Evolutionary conservation across 2,888 invertebrate species (phyloP).

Genomic region (Cephalotes varians): DNA sequence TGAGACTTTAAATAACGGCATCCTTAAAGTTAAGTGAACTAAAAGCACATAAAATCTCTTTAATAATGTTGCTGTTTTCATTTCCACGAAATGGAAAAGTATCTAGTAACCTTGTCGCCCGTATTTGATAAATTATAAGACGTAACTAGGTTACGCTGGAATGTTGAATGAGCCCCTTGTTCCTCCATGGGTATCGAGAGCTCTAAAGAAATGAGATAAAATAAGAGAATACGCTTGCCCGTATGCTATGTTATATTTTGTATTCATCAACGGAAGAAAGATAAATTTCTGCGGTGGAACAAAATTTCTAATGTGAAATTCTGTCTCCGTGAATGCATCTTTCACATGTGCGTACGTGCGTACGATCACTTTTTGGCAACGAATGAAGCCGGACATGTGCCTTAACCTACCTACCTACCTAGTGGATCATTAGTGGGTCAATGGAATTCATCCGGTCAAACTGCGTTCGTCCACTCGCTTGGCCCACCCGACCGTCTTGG

Average conservation of each 20-base stretch:
- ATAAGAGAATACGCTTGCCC: not conserved
- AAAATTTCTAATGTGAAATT: slow-evolving; percentile 43
- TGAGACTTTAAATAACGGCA: not conserved
- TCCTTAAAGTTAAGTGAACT: not conserved
- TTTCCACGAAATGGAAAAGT: slow-evolving; percentile 12
- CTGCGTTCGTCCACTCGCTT: slow-evolving; percentile 67
- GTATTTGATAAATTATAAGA: slow-evolving; percentile 34
- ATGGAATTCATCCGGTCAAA: slow-evolving; percentile 81
- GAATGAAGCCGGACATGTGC: slow-evolving; percentile 75
- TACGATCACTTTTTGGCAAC: slow-evolving; percentile 72
- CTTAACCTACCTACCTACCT: slow-evolving; percentile 74
- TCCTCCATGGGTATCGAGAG: slow-evolving; percentile 68
- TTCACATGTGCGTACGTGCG: not conserved
- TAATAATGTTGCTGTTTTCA: not conserved
- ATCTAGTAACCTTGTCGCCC: not conserved
- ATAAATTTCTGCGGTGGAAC: slow-evolving; percentile 27
- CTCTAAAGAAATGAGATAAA: slow-evolving; percentile 43
- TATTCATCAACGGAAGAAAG: slow-evolving; percentile 9
- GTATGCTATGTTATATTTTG: not conserved
- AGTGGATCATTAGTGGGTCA: slow-evolving; percentile 81
- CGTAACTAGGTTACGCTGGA: slow-evolving; percentile 66
- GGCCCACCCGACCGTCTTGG: slow-evolving; percentile 69
- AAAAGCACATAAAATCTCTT: not conserved
- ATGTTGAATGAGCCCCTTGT: slow-evolving; percentile 62
- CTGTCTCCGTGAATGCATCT: slow-evolving; percentile 49